Evolutionary conservation across 2,113 vertebrate species (phyloP), one percentile per base, ranked within the genome.

Genomic region (Pipra filicauda): DNA sequence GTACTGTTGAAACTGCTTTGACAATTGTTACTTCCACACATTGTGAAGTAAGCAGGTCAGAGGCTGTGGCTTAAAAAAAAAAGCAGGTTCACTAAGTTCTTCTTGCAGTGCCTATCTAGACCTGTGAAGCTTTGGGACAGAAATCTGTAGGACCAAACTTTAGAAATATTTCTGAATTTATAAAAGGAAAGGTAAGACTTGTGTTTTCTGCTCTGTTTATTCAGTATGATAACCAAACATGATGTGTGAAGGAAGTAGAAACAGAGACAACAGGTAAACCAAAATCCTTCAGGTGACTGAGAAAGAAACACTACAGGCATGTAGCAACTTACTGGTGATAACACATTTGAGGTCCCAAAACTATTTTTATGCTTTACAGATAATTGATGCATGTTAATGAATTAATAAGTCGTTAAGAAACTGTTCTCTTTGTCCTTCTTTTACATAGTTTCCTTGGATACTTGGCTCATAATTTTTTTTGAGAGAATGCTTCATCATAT

Each of bases 1-100:
- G 52, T 89, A 71, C 95, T 95, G 79, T 86, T 80, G 72, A 96
- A 67, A 80, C 48, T 72, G 51, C 92, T 97, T 96, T 97, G 95
- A 97, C 95, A 96, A 88, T 65, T 82, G 46, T 22, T 72, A 72
- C 55, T 89, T 93, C 89, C 44, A 59, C 12, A 43, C 15, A 43
- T 61, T 67, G 49, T 0, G 0, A 70, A 94, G 58, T 39, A 94
- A 89, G 66, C 17, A 87, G 57, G 57, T 91, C 74, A 96, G 37
- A 88, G 65, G 18, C 49, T 89, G 35, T 74, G 75, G 62, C 39
- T 91, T 91, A 83, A 88, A 22, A 28, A 41, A 9, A 15, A 19
- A 31, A 31, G 4, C 54, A 37, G 7, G 23, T 71, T 74, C 30
- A 33, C 39, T 39, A 33, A 35, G 10, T 79, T 89, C 31, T 6